Conservation (phyloP, 2,888 invertebrate genomes). For the Baronia brevicornis region DNA sequence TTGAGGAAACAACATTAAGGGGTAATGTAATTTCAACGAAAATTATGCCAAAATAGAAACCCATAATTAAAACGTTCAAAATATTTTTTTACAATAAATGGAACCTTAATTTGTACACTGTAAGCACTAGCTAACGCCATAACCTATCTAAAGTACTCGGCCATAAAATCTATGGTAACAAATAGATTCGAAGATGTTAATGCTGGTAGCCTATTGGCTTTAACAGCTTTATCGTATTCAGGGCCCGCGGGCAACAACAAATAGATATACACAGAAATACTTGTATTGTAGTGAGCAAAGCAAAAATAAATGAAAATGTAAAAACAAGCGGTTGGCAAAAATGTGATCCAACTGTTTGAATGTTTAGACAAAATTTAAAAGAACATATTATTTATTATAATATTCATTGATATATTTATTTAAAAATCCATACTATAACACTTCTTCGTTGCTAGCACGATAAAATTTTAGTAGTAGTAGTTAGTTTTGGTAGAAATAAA, state of each 20-base stretch:
- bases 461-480: too few species aligned
- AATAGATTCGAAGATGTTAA: too few species aligned
- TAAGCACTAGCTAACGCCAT: constrained; percentile 56
- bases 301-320: constrained; percentile 29
- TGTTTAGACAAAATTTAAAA: constrained; percentile 5
- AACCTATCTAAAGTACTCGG: constrained; percentile 64
- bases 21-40: constrained; percentile 22
- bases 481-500: too few species aligned
- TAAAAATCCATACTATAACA: constrained; percentile 22
- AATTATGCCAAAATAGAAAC: constrained; percentile 44
- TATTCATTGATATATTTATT: constrained; percentile 8
- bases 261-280: constrained; percentile 50
- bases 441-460: too few species aligned
- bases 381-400: constrained; percentile 7
- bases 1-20: constrained; percentile 35
- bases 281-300: constrained; percentile 56
- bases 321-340: constrained; percentile 23
- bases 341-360: constrained; percentile 6
- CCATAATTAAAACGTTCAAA: constrained; percentile 20
- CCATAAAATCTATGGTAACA: constrained; percentile 72
- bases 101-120: constrained; percentile 55
- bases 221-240: too few species aligned
- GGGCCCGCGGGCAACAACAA: too few species aligned
- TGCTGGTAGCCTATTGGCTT: too few species aligned
- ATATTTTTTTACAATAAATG: constrained; percentile 31